Percentiles rank a stretch among this genome's conserved stretches.
phyloP scores from a whole-genome alignment of 2,888 invertebrate genomes.

The Xestia rhomboidea region DNA sequence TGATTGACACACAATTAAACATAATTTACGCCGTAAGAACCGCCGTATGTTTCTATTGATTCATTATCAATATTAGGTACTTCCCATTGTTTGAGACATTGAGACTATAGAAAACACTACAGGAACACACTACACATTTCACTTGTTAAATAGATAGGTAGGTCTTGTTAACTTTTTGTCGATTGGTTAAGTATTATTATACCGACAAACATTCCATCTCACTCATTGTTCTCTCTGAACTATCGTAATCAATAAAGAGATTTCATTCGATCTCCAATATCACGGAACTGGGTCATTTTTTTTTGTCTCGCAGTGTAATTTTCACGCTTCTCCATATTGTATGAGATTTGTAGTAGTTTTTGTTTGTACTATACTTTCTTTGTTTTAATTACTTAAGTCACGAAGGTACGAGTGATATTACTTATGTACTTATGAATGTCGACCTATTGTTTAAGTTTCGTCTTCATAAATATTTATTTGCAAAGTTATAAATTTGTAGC shows the following conservation, averaged over 20 bases:
- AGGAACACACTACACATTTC: constrained; percentile 58
- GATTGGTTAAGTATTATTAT: constrained; percentile 42
- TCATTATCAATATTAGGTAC: too few relatives aligned
- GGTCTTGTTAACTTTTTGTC: constrained; percentile 54
- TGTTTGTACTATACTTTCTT: constrained; percentile 46
- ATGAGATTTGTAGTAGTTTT: constrained; percentile 19
- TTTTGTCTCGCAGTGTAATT: constrained; percentile 57
- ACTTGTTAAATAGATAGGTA: constrained; percentile 29
- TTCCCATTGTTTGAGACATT: too few relatives aligned
- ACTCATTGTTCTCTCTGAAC: constrained; percentile 60
- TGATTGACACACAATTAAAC: constrained; percentile 31
- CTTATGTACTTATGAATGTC: neutral
- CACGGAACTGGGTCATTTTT: constrained; percentile 60
- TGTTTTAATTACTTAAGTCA: constrained; percentile 36
- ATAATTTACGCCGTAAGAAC: constrained; percentile 18
- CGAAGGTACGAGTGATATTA: constrained; percentile 4
- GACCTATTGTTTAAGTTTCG: neutral
- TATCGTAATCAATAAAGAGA: constrained; percentile 60
- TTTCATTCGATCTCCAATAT: constrained; percentile 63
- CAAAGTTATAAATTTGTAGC: neutral
- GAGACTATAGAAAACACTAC: constrained; percentile 45
- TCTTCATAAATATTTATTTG: neutral
- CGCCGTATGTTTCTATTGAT: too few relatives aligned
- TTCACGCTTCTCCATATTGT: constrained; percentile 46
- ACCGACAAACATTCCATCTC: constrained; percentile 43